phyloP scores from a whole-genome alignment of 2,888 invertebrate species.

The Branchipolynoe longqiensis region DNA sequence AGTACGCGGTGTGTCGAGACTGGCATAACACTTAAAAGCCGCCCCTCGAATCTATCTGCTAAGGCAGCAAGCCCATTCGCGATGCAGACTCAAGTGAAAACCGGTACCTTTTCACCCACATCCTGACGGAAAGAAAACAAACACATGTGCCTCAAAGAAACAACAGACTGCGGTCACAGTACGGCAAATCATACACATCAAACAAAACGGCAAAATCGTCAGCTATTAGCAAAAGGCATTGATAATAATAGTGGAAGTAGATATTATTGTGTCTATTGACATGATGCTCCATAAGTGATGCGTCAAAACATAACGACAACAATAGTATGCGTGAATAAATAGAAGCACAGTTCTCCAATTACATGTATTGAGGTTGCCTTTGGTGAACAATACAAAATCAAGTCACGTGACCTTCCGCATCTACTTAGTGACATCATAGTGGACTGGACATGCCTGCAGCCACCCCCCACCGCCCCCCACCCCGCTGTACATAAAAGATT shows the following conservation, averaged over 20 bases:
- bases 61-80: slow-evolving; percentile 25
- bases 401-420: too few species aligned
- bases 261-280: background rate
- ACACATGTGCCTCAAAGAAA: slow-evolving; percentile 45
- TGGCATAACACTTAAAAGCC: background rate
- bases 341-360: too few species aligned
- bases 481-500: too few species aligned
- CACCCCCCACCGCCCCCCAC: too few species aligned
- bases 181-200: background rate
- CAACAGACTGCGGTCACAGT: background rate
- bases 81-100: slow-evolving; percentile 14
- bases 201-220: background rate
- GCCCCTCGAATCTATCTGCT: slow-evolving; percentile 8
- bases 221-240: background rate
- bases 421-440: too few species aligned
- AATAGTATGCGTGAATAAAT: too few species aligned
- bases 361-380: too few species aligned
- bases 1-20: background rate
- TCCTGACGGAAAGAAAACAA: slow-evolving; percentile 55
- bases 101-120: slow-evolving; percentile 56
- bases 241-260: background rate
- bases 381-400: too few species aligned
- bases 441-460: too few species aligned
- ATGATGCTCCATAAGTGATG: too few species aligned
- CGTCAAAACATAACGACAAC: too few species aligned